Conservation (phyloP, 2,797 vertebrate genomes). For the Paramormyrops hopkinsi region DNA sequence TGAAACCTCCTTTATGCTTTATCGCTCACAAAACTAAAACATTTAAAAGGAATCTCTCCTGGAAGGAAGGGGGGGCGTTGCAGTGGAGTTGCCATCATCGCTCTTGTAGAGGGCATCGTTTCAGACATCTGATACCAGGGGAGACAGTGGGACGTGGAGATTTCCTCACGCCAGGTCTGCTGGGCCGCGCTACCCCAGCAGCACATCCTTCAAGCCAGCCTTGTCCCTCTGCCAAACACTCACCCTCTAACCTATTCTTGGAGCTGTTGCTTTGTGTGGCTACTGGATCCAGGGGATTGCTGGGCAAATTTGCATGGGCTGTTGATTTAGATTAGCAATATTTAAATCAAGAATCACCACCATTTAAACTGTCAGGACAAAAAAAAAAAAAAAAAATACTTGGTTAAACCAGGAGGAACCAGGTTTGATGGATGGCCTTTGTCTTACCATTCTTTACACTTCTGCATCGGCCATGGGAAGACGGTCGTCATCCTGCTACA, state of each 20-base stretch:
- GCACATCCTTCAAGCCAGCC: slow-evolving; percentile 54
- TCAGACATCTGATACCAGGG: slow-evolving; percentile 19
- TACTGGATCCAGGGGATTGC: slow-evolving; percentile 69
- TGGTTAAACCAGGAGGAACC: slow-evolving; percentile 53
- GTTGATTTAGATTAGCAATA: slow-evolving; percentile 78
- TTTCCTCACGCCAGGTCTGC: slow-evolving; percentile 54
- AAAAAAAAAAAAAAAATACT: slow-evolving; percentile 49
- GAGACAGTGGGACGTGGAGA: slow-evolving; percentile 39
- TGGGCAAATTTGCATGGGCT: slow-evolving; percentile 68
- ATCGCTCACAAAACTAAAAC: slow-evolving; percentile 44
- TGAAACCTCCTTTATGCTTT: slow-evolving; percentile 42
- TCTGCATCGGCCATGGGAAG: slow-evolving; percentile 40
- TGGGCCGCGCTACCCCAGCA: slow-evolving; percentile 61
- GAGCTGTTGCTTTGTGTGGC: slow-evolving; percentile 65
- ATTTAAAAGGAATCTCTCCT: slow-evolving; percentile 43
- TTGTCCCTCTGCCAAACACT: slow-evolving; percentile 49
- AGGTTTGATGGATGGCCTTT: slow-evolving; percentile 39
- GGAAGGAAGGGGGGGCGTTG: slow-evolving; percentile 22
- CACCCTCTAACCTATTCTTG: slow-evolving; percentile 35
- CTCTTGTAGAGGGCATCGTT: slow-evolving; percentile 31
- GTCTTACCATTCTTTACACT: slow-evolving; percentile 46
- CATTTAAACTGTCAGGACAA: slow-evolving; percentile 50
- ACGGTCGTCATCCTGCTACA: slow-evolving; percentile 41
- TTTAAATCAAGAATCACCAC: slow-evolving; percentile 68
- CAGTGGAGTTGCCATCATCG: slow-evolving; percentile 34